Base-by-base conservation (phyloP, 2,113 vertebrate species). In the Atlantisia rogersi region DNA sequence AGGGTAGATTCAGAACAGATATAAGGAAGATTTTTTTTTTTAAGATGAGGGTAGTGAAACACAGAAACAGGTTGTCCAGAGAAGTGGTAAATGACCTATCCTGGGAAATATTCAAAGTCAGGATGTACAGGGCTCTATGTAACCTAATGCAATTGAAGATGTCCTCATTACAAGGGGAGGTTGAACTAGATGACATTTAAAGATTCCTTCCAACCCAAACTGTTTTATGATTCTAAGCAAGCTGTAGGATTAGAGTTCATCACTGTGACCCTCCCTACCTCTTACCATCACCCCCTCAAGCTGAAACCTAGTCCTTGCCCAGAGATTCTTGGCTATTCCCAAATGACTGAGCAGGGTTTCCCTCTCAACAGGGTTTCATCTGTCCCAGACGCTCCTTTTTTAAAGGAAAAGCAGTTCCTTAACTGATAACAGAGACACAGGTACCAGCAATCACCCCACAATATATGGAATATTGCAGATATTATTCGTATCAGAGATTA, bases 141-240 rank as follows among this genome's bases (percentile, higher is more conserved):
- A 68, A 42, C 9, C 24, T 52, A 13, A 35, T 55, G 20, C 35
- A 37, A 6, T 10, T 28, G 52, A 40, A 74, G 37, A 40, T 18
- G 7, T 42, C 28, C 9, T 42, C 2, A 50, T 2, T 29, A 25
- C 10, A 73, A 15, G 68, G 20, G 17, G 2, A 2, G 15, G 1
- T 32, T 80, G 29, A 52, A 60, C 9, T 44, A 64, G 11, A 25
- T 50, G 19, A 59, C 12, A 4, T 83, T 62, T 87, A 88, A 58
- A 50, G 7, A 5, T 39, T 15, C 6, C 7, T 69, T 88, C 19
- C 19, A 82, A 35, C 17, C 10, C 10, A 71, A 86, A 55, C 6
- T 11, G 4, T 52, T 67, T 15, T 22, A n/a, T 16, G 22, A 82
- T 50, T 73, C 52, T 42, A 80, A 55, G 37, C 17, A 87, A 85